These are phyloP conservation scores for Drosophila watanabei DNA, from an alignment of 1,140 invertebrate genomes.

Conservation along the genomic window DNA sequence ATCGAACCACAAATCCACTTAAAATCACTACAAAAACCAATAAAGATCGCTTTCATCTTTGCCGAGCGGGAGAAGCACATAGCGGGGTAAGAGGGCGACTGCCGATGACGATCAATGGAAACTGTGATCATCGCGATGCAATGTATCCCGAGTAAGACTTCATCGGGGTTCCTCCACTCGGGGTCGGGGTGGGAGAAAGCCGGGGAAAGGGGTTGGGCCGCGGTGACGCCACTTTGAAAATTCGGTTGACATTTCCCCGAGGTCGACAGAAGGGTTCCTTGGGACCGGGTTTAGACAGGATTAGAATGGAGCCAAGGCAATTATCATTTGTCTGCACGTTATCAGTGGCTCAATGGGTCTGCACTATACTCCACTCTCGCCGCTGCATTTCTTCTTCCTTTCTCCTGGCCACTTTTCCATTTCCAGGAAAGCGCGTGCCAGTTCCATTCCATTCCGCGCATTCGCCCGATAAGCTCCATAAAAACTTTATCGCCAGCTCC, in stretches of 20 bases:
- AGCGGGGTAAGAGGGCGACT: neutral
- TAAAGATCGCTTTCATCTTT: conserved; percentile 80
- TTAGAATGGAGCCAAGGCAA: conserved; percentile 75
- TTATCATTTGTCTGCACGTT: conserved; percentile 79
- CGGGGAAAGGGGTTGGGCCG: conserved; percentile 32
- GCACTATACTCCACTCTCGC: conserved; percentile 3
- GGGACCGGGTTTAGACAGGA: conserved; percentile 41
- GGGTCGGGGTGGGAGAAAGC: conserved; percentile 33
- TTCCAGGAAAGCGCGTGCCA: conserved; percentile 77
- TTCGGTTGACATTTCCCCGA: conserved; percentile 63
- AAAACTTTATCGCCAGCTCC: conserved; percentile 68
- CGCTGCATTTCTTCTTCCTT: conserved; percentile 6
- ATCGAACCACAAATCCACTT: conserved; percentile 84
- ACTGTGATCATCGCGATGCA: conserved; percentile 73
- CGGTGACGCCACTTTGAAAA: conserved; percentile 81
- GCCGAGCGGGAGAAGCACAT: conserved; percentile 55
- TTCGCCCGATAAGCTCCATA: conserved; percentile 68
- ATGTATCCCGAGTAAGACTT: conserved; percentile 46
- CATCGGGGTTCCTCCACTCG: conserved; percentile 25
- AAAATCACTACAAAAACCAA: conserved; percentile 84
- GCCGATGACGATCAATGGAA: conserved; percentile 71
- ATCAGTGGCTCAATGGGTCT: conserved; percentile 48
- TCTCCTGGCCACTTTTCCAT: conserved; percentile 37
- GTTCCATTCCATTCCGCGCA: conserved; percentile 48
- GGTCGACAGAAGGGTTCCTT: neutral